These are phyloP conservation scores for Myodes glareolus DNA, from an alignment of 2,113 vertebrate genomes.

Conservation along the genomic window DNA sequence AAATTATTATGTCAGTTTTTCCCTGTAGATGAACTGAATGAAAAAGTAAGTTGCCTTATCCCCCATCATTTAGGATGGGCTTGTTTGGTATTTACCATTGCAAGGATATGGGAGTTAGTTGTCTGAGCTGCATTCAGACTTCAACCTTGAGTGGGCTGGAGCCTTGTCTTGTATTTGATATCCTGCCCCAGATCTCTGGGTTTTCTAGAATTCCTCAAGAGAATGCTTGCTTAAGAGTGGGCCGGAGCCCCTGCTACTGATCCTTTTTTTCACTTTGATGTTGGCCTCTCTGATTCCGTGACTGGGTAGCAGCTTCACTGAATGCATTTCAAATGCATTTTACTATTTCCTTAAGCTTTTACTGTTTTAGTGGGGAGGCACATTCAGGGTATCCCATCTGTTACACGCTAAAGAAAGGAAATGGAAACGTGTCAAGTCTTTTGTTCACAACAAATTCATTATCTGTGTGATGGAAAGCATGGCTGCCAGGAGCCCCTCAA, in stretches of 20 bases:
- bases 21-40: too few relatives aligned
- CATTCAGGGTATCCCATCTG: not conserved
- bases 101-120: not conserved
- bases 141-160: not conserved
- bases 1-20: not conserved
- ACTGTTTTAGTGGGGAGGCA: conserved; percentile 14
- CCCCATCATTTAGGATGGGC: not conserved
- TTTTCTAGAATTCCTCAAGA: not conserved
- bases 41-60: not conserved
- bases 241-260: not conserved
- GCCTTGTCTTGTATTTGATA: not conserved
- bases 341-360: not conserved
- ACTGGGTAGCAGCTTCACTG: not conserved
- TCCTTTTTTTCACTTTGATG: not conserved
- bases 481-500: not conserved
- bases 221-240: too few relatives aligned
- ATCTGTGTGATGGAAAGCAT: not conserved
- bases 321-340: not conserved
- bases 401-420: not conserved
- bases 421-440: not conserved
- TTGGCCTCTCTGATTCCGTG: not conserved
- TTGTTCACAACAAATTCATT: not conserved
- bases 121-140: not conserved
- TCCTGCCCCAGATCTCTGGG: not conserved
- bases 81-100: not conserved